A percentile compares a stretch with the other conserved stretches of the same genome.
These are phyloP conservation scores for Chrysochloris asiatica DNA, from an alignment of 2,113 vertebrate species.

Conservation along the genomic window DNA sequence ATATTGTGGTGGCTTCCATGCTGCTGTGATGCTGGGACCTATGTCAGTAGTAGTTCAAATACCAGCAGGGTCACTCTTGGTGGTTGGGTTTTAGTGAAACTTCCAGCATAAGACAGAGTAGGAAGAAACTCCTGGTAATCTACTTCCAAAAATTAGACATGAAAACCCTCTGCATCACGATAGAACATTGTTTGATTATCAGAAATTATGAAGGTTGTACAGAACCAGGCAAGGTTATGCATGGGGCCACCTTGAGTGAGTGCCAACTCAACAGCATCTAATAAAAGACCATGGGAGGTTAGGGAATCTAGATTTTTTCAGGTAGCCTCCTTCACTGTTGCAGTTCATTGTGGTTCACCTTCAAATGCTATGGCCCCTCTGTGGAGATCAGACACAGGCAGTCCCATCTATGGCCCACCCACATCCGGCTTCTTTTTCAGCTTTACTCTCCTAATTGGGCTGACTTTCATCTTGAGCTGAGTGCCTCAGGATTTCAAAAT, in stretches of 20 bases:
- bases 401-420: neutral
- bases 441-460: neutral
- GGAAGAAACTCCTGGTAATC: neutral
- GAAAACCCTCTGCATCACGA: neutral
- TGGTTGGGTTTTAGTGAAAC: neutral
- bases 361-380: too few relatives aligned
- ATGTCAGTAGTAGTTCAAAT: too few relatives aligned
- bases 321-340: neutral
- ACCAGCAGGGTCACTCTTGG: too few relatives aligned
- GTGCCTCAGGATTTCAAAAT: neutral
- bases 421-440: neutral
- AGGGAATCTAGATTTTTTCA: neutral
- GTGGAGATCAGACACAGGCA: neutral
- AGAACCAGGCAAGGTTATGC: neutral
- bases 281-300: neutral
- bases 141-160: neutral
- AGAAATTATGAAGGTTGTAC: neutral
- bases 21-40: neutral
- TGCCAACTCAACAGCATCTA: neutral
- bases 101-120: neutral
- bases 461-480: neutral
- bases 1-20: neutral
- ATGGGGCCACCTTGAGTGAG: neutral
- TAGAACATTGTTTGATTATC: neutral
- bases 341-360: neutral